Evolutionary conservation across 1,140 invertebrate genomes (phyloP).

Genomic region (Phthorimaea operculella): DNA sequence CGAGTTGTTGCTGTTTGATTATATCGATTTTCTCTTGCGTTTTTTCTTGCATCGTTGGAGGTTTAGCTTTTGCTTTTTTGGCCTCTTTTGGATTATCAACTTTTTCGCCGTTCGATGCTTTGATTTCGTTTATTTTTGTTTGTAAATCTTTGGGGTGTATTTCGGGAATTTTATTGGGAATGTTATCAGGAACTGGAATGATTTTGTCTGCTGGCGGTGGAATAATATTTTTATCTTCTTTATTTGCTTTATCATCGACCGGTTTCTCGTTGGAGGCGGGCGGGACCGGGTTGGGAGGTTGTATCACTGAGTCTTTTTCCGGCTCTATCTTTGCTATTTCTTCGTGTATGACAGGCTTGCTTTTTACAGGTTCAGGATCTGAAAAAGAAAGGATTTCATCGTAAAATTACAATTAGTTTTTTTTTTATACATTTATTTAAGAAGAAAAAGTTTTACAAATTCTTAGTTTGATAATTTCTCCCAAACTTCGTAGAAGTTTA

Average conservation of each 20-base stretch:
- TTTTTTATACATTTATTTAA: too few species aligned
- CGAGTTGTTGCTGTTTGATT: conserved; percentile 62
- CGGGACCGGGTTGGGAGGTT: conserved; percentile 60
- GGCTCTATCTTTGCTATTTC: neutral
- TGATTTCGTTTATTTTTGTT: conserved; percentile 34
- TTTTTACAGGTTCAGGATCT: neutral
- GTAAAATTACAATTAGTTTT: too few species aligned
- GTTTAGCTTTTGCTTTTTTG: conserved; percentile 21
- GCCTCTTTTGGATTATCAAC: conserved; percentile 13
- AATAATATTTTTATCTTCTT: conserved; percentile 17
- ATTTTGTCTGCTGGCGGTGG: neutral
- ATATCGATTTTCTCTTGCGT: conserved; percentile 33
- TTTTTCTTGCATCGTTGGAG: neutral
- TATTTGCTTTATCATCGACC: conserved; percentile 6
- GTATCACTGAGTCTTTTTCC: conserved; percentile 50
- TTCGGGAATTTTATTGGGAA: conserved; percentile 28
- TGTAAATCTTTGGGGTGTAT: conserved; percentile 41
- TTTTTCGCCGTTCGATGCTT: conserved; percentile 27
- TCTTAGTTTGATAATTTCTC: too few species aligned
- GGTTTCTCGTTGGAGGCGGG: conserved; percentile 42
- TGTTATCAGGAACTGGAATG: conserved; percentile 3
- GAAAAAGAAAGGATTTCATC: too few species aligned
- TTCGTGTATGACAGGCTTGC: neutral
- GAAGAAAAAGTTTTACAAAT: too few species aligned
- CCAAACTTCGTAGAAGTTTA: too few species aligned